These are phyloP conservation scores for Ennomos erosarius DNA, from an alignment of 2,888 invertebrate species.

Conservation along the genomic window DNA sequence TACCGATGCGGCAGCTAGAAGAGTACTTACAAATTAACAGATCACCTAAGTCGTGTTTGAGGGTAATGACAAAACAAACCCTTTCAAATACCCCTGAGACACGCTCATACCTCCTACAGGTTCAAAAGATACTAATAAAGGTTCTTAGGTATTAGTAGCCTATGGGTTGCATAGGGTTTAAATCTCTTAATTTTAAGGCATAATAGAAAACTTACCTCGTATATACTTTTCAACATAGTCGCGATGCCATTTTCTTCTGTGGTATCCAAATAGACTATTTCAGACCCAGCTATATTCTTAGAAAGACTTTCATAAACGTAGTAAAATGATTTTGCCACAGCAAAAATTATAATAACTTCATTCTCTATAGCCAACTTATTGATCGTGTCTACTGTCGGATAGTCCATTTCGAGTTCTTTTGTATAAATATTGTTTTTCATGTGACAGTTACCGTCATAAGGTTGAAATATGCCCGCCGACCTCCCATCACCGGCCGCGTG, in stretches of 20 bases:
- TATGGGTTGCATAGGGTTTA: no score
- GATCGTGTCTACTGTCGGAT: constrained; percentile 91
- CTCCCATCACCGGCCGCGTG: constrained; percentile 93
- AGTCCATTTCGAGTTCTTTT: constrained; percentile 87
- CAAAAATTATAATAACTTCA: constrained; percentile 59
- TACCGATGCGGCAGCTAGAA: no score
- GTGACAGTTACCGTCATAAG: constrained; percentile 90
- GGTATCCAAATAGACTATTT: constrained; percentile 28
- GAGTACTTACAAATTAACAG: no score
- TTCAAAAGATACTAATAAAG: no score
- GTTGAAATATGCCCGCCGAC: constrained; percentile 87
- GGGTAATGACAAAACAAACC: no score
- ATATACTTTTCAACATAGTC: constrained; percentile 51
- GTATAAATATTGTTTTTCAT: constrained; percentile 82
- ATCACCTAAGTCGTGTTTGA: no score
- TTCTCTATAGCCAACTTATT: constrained; percentile 70
- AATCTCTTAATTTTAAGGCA: no score
- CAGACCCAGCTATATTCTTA: constrained; percentile 53
- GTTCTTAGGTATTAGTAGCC: no score
- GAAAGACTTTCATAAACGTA: constrained; percentile 48
- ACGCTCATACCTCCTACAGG: no score
- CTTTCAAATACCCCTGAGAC: no score
- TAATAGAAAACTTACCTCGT: constrained; percentile 51
- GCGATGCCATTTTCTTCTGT: constrained; percentile 36
- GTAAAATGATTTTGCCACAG: constrained; percentile 19